Base-by-base conservation (phyloP, 1,140 invertebrate species). In the Drosophila pallidifrons region DNA sequence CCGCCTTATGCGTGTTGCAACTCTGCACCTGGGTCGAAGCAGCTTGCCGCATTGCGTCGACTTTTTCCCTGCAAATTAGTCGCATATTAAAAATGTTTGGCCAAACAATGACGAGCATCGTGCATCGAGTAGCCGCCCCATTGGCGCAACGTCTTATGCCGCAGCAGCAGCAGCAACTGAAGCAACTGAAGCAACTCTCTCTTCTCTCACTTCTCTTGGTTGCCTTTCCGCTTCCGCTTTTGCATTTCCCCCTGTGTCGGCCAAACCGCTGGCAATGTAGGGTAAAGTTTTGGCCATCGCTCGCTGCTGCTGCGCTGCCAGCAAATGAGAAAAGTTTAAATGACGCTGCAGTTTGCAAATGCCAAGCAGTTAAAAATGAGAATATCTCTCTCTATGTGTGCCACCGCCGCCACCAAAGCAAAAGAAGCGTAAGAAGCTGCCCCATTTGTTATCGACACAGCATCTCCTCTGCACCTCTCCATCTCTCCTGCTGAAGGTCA, bases 291-390 rank as follows among this genome's bases (percentile, higher is more conserved):
- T 64, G 11, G 10, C 43, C 63, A 55, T 30, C 63, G 59, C 65
- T 68, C 59, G 49, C 67, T 77, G 75, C 64, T 35, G 43, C 65
- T 59, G 73, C 77, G 75, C 82, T 79, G 85, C 85, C 83, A 73
- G 75, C 85, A 88, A 88, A 88, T 88, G 85, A 88, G 85, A 88
- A 88, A 89, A 88, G 85, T 88, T 88, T 88, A 88, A 88, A 88
- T 88, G 85, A 88, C 81, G 83, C 83, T 88, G 83, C 83, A 88
- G 85, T 88, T 88, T 88, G 83, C 83, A 88, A 88, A 88, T 88
- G 83, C 80, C 83, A 88, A 83, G 83, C 85, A 82, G 85, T 88
- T 88, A 88, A 88, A 88, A 83, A 89, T 79, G 77, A 66, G 80
- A 69, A 88, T 89, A 88, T 89, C 83, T 80, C 83, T 80, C 81